Evolutionary conservation across 2,888 invertebrate genomes (phyloP), one percentile per base, ranked within the genome.

Genomic region (Caenorhabditis uteleia): DNA sequence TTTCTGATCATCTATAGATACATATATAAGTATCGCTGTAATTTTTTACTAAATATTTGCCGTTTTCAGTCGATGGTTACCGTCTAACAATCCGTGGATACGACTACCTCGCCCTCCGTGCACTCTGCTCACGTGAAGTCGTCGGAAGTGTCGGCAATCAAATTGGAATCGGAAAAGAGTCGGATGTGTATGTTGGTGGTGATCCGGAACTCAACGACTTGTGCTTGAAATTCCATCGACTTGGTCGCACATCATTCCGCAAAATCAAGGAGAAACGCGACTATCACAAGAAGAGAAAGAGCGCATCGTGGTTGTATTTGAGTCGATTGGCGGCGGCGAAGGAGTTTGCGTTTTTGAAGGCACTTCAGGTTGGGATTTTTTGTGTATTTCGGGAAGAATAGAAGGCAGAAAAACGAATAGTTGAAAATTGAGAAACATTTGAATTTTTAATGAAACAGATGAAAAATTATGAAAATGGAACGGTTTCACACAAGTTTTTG

Each of bases 141-240:
- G 75, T 75, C n/a, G 74, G 74, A 39, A 91, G 91, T 1, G 93
- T 98, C 84, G 98, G 98, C 14, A 95, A 93, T 84, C 95, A 98
- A 86, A 97, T 99, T 78, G 98, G 98, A 33, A 92, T 95, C 31
- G 98, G 98, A 39, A 98, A 98, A 84, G 98, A 98, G 84, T 97
- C 97, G 0, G 87, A 81, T 59, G 79, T 81, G 2, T 81, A 78
- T 45, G 80, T 81, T 14, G 81, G 77, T 20, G 81, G 81, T 21
- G 79, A 80, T 49, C 70, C 78, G 3, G 74, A 80, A 14, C 56
- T 77, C 21, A 77, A 78, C 61, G 89, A 91, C 26, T 85, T 92
- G 26, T 95, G 94, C 80, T 87, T 98, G 54, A 98, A 98, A 84
- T 77, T 83, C 78, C 84, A 77, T 84, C 90, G 93, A 82, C 86